phyloP scores from a whole-genome alignment of 2,797 vertebrate genomes.

The Mycteria americana region DNA sequence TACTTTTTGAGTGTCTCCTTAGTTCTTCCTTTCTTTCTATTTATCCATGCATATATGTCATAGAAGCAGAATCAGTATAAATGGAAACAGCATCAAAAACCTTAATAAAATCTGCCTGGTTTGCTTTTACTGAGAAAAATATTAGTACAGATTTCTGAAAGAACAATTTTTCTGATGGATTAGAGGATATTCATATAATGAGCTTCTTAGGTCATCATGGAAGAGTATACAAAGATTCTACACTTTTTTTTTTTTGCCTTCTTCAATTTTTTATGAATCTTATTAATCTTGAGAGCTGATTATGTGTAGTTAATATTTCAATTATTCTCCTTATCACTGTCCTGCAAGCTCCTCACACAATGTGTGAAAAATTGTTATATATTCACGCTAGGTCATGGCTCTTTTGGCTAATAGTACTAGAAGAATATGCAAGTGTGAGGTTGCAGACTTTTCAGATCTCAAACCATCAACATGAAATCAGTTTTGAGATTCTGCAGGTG shows the following conservation, averaged over 20 bases:
- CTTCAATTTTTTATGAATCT: not conserved
- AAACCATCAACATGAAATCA: not conserved
- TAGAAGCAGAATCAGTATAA: not conserved
- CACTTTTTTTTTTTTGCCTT: not conserved
- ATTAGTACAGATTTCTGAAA: not conserved
- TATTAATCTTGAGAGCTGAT: not conserved
- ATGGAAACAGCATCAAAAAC: not conserved
- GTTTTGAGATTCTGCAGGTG: not conserved
- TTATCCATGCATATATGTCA: not conserved
- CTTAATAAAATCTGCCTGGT: not conserved
- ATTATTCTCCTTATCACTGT: not conserved
- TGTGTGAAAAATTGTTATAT: not conserved
- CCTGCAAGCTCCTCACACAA: not conserved
- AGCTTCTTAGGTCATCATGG: not conserved
- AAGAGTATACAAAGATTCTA: not conserved
- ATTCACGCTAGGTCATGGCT: not conserved
- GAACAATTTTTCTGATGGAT: not conserved
- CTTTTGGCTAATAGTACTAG: not conserved
- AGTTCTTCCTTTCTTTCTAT: not conserved
- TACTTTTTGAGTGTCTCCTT: not conserved
- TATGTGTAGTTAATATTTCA: not conserved
- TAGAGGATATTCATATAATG: not conserved
- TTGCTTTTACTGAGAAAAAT: not conserved
- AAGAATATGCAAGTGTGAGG: not conserved
- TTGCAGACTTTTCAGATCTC: not conserved